Conservation (phyloP, 2,113 vertebrate genomes). For the Xiphophorus maculatus region DNA sequence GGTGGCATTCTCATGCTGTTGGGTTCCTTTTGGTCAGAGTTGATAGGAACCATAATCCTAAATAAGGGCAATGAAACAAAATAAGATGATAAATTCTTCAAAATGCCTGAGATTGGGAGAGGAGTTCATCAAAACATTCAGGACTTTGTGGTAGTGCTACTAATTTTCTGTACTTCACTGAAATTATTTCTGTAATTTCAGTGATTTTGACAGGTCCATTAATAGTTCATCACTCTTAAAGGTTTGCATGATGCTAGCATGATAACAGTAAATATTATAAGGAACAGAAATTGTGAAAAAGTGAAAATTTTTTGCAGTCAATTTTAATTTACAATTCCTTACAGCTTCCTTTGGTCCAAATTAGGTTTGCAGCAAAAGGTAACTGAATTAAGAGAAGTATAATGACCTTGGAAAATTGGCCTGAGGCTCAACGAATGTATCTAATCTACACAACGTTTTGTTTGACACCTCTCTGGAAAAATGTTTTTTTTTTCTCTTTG, state of each 20-base stretch:
- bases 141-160: not conserved
- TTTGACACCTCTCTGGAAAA: not conserved
- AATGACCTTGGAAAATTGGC: not conserved
- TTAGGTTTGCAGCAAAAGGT: not conserved
- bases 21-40: no score
- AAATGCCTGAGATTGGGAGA: no score
- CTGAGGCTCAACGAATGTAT: not conserved
- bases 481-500: no score
- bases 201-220: no score
- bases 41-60: no score
- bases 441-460: not conserved
- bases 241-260: not conserved
- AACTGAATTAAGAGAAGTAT: not conserved
- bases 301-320: not conserved
- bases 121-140: not conserved
- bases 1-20: no score
- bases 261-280: not conserved
- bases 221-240: no score
- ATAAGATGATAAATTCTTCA: no score
- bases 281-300: not conserved
- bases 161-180: not conserved
- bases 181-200: no score
- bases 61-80: no score
- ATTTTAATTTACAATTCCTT: not conserved
- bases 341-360: not conserved